Evolutionary conservation across 92 coral and sea anemone genomes (phyloP).

Genomic region (Epizoanthus ramosus): DNA sequence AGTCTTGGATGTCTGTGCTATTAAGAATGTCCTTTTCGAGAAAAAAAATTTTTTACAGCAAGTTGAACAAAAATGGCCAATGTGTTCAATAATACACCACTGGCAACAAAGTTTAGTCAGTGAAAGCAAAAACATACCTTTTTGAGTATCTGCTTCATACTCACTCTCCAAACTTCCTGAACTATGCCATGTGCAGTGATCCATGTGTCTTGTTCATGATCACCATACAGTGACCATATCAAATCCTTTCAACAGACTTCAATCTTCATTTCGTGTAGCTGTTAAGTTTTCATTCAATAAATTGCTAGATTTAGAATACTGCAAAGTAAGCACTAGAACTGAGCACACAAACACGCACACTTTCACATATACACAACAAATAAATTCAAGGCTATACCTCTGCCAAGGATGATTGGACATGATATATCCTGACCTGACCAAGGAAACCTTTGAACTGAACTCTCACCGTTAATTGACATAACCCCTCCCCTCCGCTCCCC

Average conservation of each 20-base stretch:
- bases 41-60: too few species aligned
- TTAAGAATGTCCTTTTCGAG: too few species aligned
- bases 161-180: slow-evolving; percentile 11
- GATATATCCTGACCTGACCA: slow-evolving; percentile 27
- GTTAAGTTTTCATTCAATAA: slow-evolving; percentile 48
- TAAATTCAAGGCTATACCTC: slow-evolving; percentile 49
- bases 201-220: background rate
- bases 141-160: background rate
- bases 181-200: slow-evolving; percentile 1
- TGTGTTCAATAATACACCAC: background rate
- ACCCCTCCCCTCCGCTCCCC: background rate
- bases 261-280: slow-evolving; percentile 41
- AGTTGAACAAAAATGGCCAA: background rate
- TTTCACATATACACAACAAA: slow-evolving; percentile 35
- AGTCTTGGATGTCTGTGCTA: too few species aligned
- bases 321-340: background rate
- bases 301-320: slow-evolving; percentile 28
- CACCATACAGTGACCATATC: slow-evolving; percentile 32
- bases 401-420: slow-evolving; percentile 33
- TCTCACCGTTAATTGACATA: slow-evolving; percentile 30
- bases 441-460: slow-evolving; percentile 49
- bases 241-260: slow-evolving; percentile 24
- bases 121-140: slow-evolving; percentile 21
- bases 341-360: slow-evolving; percentile 9
- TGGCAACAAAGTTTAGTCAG: background rate